These are phyloP conservation scores for Orius insidiosus DNA, from an alignment of 1,140 invertebrate species.

Conservation along the genomic window DNA sequence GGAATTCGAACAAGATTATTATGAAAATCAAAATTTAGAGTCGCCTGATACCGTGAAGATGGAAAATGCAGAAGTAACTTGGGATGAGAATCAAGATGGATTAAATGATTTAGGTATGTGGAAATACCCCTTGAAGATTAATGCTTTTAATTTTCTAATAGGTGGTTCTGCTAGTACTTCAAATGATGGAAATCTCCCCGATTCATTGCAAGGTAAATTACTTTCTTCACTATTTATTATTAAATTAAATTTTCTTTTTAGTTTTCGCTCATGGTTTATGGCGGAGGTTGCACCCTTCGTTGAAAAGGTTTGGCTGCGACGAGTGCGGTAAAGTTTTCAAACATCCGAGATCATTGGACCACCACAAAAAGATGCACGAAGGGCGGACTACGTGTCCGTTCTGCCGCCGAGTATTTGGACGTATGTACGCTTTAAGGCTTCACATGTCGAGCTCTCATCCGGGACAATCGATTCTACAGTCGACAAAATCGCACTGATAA, in stretches of 20 bases:
- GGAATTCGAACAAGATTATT: no score
- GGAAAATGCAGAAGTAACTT: no score
- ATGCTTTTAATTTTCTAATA: no score
- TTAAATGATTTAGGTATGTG: no score
- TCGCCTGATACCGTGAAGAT: background rate
- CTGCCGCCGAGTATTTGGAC: slow-evolving; percentile 38
- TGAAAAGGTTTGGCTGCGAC: slow-evolving; percentile 28
- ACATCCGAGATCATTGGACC: slow-evolving; percentile 51
- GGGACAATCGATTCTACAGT: slow-evolving; percentile 6
- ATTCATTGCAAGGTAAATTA: slow-evolving; percentile 15
- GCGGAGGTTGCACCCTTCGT: slow-evolving; percentile 13
- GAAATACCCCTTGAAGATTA: no score
- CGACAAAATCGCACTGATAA: slow-evolving; percentile 6
- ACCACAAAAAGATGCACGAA: slow-evolving; percentile 57
- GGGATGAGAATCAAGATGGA: no score
- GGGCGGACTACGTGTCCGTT: slow-evolving; percentile 49
- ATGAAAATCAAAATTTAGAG: background rate
- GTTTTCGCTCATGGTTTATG: slow-evolving; percentile 16
- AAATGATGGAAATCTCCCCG: slow-evolving; percentile 9
- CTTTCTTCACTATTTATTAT: background rate
- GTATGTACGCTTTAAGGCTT: slow-evolving; percentile 30
- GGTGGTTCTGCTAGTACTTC: slow-evolving; percentile 8
- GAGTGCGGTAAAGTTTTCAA: slow-evolving; percentile 58
- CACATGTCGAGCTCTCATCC: slow-evolving; percentile 16
- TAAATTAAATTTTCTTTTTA: slow-evolving; percentile 1